Conservation (phyloP, 1,140 invertebrate genomes). For the Lordiphosa mommai region DNA sequence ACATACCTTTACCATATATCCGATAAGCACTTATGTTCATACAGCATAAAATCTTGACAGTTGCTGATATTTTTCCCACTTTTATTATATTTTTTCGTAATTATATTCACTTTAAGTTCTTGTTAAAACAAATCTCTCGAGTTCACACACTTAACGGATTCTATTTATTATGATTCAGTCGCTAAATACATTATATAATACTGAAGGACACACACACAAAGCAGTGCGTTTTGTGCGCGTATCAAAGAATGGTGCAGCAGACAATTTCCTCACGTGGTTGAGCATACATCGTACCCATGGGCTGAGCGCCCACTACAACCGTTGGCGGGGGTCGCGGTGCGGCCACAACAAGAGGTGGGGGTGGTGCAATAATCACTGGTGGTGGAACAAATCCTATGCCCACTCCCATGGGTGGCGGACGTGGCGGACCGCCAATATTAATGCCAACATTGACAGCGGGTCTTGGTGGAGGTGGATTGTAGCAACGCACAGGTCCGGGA, state of each 20-base stretch:
- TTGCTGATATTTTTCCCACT: too few relatives aligned
- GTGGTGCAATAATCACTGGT: conserved; percentile 20
- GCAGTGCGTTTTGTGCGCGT: neutral
- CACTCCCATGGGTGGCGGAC: conserved; percentile 53
- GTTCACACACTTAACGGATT: conserved; percentile 22
- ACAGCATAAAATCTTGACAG: too few relatives aligned
- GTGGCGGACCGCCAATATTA: conserved; percentile 49
- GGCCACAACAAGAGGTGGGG: conserved; percentile 12
- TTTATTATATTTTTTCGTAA: too few relatives aligned
- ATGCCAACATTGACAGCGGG: conserved; percentile 61
- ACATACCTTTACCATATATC: too few relatives aligned
- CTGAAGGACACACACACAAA: conserved; percentile 1
- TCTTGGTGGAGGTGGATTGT: conserved; percentile 39
- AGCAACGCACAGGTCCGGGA: conserved; percentile 29
- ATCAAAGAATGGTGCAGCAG: conserved; percentile 43
- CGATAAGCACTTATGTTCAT: too few relatives aligned
- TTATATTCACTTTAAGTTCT: too few relatives aligned
- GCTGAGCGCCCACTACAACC: conserved; percentile 41
- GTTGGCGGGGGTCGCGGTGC: conserved; percentile 37
- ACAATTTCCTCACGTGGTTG: conserved; percentile 29
- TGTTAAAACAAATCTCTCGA: too few relatives aligned
- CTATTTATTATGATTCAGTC: conserved; percentile 22
- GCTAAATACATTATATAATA: neutral
- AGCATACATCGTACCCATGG: conserved; percentile 28
- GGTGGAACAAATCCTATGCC: conserved; percentile 48